Base-by-base conservation (phyloP, 2,888 invertebrate genomes). In the Gastracanthus pulcherrimus region DNA sequence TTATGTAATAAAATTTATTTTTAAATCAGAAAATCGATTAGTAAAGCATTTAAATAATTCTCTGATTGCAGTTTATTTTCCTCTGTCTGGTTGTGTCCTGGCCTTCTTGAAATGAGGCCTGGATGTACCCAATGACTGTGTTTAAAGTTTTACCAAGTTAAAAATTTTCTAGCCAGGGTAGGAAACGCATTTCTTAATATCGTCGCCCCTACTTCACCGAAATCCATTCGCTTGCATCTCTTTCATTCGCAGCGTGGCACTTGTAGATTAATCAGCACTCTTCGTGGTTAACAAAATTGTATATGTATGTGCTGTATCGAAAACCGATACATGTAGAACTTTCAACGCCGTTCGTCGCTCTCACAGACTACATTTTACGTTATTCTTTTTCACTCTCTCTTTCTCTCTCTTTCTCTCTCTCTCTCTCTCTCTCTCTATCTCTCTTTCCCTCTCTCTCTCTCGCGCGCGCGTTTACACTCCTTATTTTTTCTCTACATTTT, bases 161-260 rank as follows among this genome's bases (percentile, higher is more conserved):
- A 60, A 55, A 62, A 48, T 67, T 80, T 76, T 29, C 55, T 75
- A 70, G 69, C 48, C 74, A 67, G n/a, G n/a, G 34, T 74, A 29
- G 7, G n/a, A 7, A 71, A 66, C 2, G 19, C 2, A 31, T 67
- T n/a, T 3, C 23, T 67, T 67, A 16, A 55, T 19, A 62, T 62
- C 16, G 11, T 11, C 23, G 19, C 19, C 67, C 36, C 23, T 34
- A 69, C 58, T 7, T 58, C 66, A 48, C 16, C 29, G 36, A 62
- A 75, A 76, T 76, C 31, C 26, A 62, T 62, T 55, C 45, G 4
- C 34, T 34, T 19, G 62, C 19, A 48, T 36, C 26, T 58, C 5
- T 69, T 45, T 38, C 11, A 62, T 78, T 74, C 26, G 38, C 36
- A 82, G 48, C 60, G 72, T 79, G 76, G 82, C 79, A 82, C 79